Base-by-base conservation (phyloP, 2,113 vertebrate species). In the Muscicapa adusta region DNA sequence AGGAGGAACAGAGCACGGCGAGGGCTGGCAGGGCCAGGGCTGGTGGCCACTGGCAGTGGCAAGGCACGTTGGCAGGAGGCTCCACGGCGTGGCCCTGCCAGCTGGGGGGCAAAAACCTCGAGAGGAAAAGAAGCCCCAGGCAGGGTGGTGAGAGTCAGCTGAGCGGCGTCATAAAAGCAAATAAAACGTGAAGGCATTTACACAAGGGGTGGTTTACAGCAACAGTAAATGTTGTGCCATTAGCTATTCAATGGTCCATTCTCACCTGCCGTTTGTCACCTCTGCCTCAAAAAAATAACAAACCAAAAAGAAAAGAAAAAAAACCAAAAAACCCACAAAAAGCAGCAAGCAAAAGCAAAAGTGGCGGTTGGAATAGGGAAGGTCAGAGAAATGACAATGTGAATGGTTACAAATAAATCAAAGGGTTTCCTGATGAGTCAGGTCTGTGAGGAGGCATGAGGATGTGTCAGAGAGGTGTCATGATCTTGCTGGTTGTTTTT, bases 1-100 rank as follows among this genome's bases (percentile, higher is more conserved):
- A 74, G 78, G 93, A 97, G 96, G 96, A 97, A 93, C n/a, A 8
- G 91, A 66, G 84, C 66, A 14, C 29, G 89, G 90, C 36, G 61
- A 50, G 88, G 48, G 33, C 73, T 20, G 79, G 75, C 79, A 12
- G 34, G 1, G 42, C 18, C 19, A 36, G 12, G 92, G 45, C 2
- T 14, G 92, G 50, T 2, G 45, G 61, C n/a, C 17, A 42, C 58
- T 12, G 45, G 42, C 2, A 13, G 53, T n/a, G 53, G 26, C 67
- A 77, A 95, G 95, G 96, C 96, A 96, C 88, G 3, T 0, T 4
- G 80, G 88, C 33, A 89, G 57, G 71, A 51, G 77, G 18, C 84
- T 68, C 24, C 62, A 1, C 12, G 7, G 87, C 22, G 74, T 0
- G 31, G 84, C 94, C 65, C 3, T 6, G 84, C 56, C 93, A 29